Evolutionary conservation across 2,888 invertebrate genomes (phyloP), one percentile per base, ranked within the genome.

Genomic region (Hetaerina titia): DNA sequence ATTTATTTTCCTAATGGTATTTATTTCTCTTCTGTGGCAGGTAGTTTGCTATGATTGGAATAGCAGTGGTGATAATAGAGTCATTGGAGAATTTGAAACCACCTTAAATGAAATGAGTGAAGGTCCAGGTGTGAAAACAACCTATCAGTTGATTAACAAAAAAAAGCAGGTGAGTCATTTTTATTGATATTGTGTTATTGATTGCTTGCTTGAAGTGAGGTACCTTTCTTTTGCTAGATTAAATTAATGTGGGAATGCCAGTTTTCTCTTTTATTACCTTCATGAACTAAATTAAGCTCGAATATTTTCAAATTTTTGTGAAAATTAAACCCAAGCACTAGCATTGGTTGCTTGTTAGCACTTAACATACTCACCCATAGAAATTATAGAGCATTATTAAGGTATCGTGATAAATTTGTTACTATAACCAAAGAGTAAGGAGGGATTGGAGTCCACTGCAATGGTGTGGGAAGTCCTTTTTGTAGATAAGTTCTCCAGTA

Each of bases 1-100:
- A 8, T 74, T n/a, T 15, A n/a, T 89, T 89, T 58, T 90, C 31
- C 25, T 45, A 13, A 15, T 58, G 1, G 58, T 5, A 60, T 90
- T 58, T 19, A 63, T 45, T 90, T 22, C 15, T 69, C 25, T n/a
- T 89, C n/a, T 56, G 56, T 92, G 64, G n/a, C n/a, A 92, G 92
- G 69, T 95, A 69, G 97, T 97, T 95, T 97, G 97, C 95, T 97
- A 96, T 96, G 97, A 97, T 96, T 97, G 97, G 96, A 97, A 97
- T 95, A 96, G 96, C 95, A 97, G 96, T 96, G 97, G 97, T 89
- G 96, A 96, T 94, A 97, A 97, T 96, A 97, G 96, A 95, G 96
- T 97, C 94, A 97, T 97, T 95, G 97, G 97, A 45, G 96, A 97
- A 94, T 97, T 97, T 95, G 96, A 96, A 95, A 96, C 97, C 6